A percentile compares a stretch with the other conserved stretches of the same genome.
Conservation (phyloP, 2,888 invertebrate species). For the Cataglyphis livida region DNA sequence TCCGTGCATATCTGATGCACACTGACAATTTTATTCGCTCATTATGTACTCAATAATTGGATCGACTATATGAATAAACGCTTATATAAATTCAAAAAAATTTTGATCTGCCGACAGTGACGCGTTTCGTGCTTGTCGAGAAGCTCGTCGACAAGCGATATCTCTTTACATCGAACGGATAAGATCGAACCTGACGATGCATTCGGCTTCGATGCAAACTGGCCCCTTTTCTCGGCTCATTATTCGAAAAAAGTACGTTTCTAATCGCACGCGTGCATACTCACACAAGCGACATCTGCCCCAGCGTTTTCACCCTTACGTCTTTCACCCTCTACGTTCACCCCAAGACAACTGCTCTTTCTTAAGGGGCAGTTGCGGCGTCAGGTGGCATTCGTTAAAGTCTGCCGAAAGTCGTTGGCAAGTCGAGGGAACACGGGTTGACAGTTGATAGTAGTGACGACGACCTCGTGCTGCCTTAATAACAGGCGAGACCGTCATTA, state of each 20-base stretch:
- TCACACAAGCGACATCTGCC: slow-evolving; percentile 74
- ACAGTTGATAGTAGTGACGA: slow-evolving; percentile 63
- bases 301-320: slow-evolving; percentile 70
- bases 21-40: background rate
- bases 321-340: slow-evolving; percentile 63
- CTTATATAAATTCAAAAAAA: background rate
- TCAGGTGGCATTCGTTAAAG: slow-evolving; percentile 82
- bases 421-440: slow-evolving; percentile 72
- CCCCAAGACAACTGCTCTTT: slow-evolving; percentile 79
- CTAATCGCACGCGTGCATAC: slow-evolving; percentile 68
- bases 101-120: background rate
- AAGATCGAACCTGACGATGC: slow-evolving; percentile 59
- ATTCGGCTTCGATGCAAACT: slow-evolving; percentile 29
- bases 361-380: slow-evolving; percentile 82
- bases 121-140: slow-evolving; percentile 17
- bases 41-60: slow-evolving; percentile 40
- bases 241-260: slow-evolving; percentile 72
- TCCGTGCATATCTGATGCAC: background rate
- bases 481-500: slow-evolving; percentile 41
- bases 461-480: slow-evolving; percentile 49
- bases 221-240: slow-evolving; percentile 46
- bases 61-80: slow-evolving; percentile 8
- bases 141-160: slow-evolving; percentile 12
- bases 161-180: slow-evolving; percentile 60
- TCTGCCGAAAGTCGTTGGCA: slow-evolving; percentile 58